Base-by-base conservation (phyloP, 2,797 vertebrate genomes). In the Spea hammondii region DNA sequence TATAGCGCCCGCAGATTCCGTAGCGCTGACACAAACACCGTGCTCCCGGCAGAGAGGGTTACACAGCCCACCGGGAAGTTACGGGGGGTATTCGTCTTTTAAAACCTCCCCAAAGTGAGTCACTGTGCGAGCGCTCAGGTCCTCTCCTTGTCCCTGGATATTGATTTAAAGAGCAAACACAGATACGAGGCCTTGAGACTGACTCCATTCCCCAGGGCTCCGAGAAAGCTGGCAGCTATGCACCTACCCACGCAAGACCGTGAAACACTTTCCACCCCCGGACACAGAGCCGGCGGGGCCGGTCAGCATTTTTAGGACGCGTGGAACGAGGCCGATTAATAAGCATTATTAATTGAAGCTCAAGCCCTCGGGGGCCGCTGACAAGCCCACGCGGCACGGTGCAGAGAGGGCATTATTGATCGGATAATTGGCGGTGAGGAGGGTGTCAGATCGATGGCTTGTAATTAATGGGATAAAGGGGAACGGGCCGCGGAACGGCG, bases 201-300 rank as follows among this genome's bases (percentile, higher is more conserved):
- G 64, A 11, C 65, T 14, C 66, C 12, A 67, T 65, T 78, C 70
- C 47, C 68, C 32, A 44, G 50, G 49, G 57, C 46, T 6, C 1
- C 13, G 44, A 17, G 44, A 57, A 60, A 14, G 48, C 12, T 55
- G 32, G 14, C 51, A 57, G 53, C 46, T 45, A 32, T 57, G 53
- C n/a, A 13, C 32, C 78, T 74, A 54, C 78, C 72, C 78, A 79
- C 78, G 74, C 72, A 74, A 74, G 47, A 53, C 54, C 32, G 65
- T 53, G 70, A 69, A 60, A 49, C 71, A 53, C 78, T 69, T 51
- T 47, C 69, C 71, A 74, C 71, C 78, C 77, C 71, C 78, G 69
- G 78, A 74, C 70, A 66, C 48, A 68, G 53, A 74, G 71, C 49
- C 45, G 54, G 53, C 62, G 2, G 59, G 70, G 70, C 70, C 45